Evolutionary conservation across 2,888 invertebrate species (phyloP).

Genomic region (Oscheius sp.): DNA sequence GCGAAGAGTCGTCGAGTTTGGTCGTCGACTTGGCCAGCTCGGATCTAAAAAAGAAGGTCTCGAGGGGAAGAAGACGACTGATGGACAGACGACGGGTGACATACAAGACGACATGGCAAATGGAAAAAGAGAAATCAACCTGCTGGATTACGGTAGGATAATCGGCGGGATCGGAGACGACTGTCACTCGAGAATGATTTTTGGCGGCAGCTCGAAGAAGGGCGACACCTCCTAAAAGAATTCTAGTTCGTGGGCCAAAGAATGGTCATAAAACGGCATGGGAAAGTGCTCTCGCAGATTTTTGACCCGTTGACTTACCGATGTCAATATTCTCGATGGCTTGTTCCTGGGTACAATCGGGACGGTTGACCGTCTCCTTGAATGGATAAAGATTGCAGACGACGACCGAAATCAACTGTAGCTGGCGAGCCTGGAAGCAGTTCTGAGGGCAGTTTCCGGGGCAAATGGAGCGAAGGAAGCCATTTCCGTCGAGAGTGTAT

Average conservation of each 20-base stretch:
- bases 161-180: slow-evolving; percentile 90
- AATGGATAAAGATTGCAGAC: slow-evolving; percentile 94
- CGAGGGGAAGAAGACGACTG: slow-evolving; percentile 8
- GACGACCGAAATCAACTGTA: slow-evolving; percentile 78
- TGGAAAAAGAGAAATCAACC: slow-evolving; percentile 43
- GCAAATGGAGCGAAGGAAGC: slow-evolving; percentile 6
- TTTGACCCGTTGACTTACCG: slow-evolving; percentile 39
- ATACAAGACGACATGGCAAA: slow-evolving; percentile 5
- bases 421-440: slow-evolving; percentile 50
- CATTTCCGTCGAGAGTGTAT: slow-evolving; percentile 10
- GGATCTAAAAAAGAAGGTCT: slow-evolving; percentile 51
- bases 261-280: neutral
- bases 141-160: slow-evolving; percentile 78
- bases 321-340: slow-evolving; percentile 79
- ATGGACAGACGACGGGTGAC: neutral
- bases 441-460: neutral
- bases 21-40: slow-evolving; percentile 77
- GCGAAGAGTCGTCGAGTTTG: slow-evolving; percentile 82
- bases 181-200: slow-evolving; percentile 92
- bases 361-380: slow-evolving; percentile 79
- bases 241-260: no score
- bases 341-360: slow-evolving; percentile 84
- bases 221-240: slow-evolving; percentile 83
- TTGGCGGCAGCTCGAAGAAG: slow-evolving; percentile 94
- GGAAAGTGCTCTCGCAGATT: neutral